Conservation (phyloP, 2,113 vertebrate species). For the Boulengerochromis microlepis region DNA sequence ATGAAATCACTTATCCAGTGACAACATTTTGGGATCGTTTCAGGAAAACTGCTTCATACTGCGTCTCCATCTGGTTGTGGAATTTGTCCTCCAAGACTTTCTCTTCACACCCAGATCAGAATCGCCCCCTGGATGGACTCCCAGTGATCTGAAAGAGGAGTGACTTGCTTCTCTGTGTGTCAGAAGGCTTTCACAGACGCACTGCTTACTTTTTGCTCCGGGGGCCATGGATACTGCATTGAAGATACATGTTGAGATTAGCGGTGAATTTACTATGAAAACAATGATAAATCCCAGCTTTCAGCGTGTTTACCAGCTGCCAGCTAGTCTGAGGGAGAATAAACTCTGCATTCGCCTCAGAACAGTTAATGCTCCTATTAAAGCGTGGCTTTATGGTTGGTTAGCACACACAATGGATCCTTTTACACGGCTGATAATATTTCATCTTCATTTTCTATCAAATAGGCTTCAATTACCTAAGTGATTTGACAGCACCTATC, state of each 20-base stretch:
- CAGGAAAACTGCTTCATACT: background rate
- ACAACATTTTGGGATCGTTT: background rate
- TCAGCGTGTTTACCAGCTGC: background rate
- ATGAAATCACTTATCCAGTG: background rate
- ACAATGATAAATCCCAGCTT: conserved; percentile 44
- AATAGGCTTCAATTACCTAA: conserved; percentile 6
- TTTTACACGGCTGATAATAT: conserved; percentile 19
- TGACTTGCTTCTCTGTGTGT: background rate
- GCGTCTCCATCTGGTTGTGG: background rate
- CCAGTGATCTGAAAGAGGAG: background rate
- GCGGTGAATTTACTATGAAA: conserved; percentile 36
- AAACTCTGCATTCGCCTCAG: conserved; percentile 14
- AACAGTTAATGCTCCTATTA: conserved; percentile 53
- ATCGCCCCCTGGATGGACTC: background rate
- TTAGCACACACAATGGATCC: conserved; percentile 46
- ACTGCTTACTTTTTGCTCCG: background rate
- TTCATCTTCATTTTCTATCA: conserved; percentile 21
- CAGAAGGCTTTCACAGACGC: background rate
- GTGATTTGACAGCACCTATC: background rate
- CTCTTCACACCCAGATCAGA: background rate
- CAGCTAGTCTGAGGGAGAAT: conserved; percentile 11
- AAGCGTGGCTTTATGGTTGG: conserved; percentile 34
- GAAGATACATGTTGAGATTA: conserved; percentile 35
- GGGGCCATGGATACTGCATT: background rate
- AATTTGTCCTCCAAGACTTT: background rate